These are phyloP conservation scores for Pteropus rufus DNA, from an alignment of 2,797 vertebrate species.

Conservation along the genomic window DNA sequence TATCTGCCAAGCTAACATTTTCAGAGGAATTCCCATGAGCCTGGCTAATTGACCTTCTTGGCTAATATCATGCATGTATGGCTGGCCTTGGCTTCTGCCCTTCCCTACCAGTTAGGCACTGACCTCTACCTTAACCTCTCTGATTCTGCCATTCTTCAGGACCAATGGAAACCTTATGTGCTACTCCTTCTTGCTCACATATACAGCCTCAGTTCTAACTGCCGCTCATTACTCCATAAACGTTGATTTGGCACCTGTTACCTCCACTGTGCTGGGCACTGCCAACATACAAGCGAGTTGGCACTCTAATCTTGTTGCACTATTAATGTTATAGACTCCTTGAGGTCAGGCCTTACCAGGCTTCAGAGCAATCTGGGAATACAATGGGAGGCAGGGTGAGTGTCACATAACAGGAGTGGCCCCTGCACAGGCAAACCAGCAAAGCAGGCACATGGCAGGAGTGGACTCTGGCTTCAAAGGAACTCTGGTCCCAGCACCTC, in stretches of 20 bases:
- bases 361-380: neutral
- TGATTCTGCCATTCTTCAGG: neutral
- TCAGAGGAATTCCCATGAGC: neutral
- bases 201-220: neutral
- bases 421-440: neutral
- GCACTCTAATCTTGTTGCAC: neutral
- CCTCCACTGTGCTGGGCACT: neutral
- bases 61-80: neutral
- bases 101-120: neutral
- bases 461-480: neutral
- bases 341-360: neutral
- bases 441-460: neutral
- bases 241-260: neutral
- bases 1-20: neutral
- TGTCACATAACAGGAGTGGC: neutral
- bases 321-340: neutral
- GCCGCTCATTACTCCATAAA: neutral
- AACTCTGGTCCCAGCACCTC: neutral
- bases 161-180: neutral
- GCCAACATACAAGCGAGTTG: rapidly evolving
- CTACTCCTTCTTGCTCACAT: neutral
- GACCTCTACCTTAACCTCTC: neutral
- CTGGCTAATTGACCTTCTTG: neutral
- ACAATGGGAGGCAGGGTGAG: neutral
- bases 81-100: neutral